Evolutionary conservation across 2,113 vertebrate species (phyloP).

Genomic region (Actenoides hombroni): DNA sequence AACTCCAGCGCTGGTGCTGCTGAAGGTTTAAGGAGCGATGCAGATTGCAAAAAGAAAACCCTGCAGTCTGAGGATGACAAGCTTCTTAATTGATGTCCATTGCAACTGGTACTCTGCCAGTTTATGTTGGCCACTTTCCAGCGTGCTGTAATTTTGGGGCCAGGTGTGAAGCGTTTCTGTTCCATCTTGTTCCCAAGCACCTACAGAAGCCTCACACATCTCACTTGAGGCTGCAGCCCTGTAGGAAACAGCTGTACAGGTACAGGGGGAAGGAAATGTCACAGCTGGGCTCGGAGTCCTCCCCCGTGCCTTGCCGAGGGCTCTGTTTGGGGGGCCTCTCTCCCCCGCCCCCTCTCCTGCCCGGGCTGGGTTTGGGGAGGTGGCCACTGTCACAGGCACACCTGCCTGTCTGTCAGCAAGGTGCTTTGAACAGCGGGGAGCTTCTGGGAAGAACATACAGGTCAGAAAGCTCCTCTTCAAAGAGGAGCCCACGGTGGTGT

Average conservation of each 20-base stretch:
- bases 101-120: slow-evolving; percentile 82
- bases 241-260: slow-evolving; percentile 81
- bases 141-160: slow-evolving; percentile 80
- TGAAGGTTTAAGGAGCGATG: slow-evolving; percentile 70
- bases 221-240: slow-evolving; percentile 70
- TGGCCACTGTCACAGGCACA: slow-evolving; percentile 41
- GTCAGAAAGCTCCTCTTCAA: slow-evolving; percentile 12
- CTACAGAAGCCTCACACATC: slow-evolving; percentile 75
- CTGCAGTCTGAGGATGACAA: slow-evolving; percentile 79
- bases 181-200: slow-evolving; percentile 80
- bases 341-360: neutral
- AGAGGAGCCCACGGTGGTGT: neutral
- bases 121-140: slow-evolving; percentile 79
- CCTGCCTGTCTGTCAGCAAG: slow-evolving; percentile 58
- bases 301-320: slow-evolving; percentile 41
- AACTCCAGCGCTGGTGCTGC: slow-evolving; percentile 70
- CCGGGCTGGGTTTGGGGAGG: neutral
- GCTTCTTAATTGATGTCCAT: slow-evolving; percentile 84
- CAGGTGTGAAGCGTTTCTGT: slow-evolving; percentile 85
- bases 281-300: slow-evolving; percentile 63
- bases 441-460: slow-evolving; percentile 5
- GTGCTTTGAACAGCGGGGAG: slow-evolving; percentile 10
- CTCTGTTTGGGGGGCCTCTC: slow-evolving; percentile 15
- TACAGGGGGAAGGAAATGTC: slow-evolving; percentile 74
- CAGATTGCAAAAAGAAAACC: slow-evolving; percentile 62